Evolutionary conservation across 2,888 invertebrate species (phyloP).

Genomic region (Physocephala rufipes): DNA sequence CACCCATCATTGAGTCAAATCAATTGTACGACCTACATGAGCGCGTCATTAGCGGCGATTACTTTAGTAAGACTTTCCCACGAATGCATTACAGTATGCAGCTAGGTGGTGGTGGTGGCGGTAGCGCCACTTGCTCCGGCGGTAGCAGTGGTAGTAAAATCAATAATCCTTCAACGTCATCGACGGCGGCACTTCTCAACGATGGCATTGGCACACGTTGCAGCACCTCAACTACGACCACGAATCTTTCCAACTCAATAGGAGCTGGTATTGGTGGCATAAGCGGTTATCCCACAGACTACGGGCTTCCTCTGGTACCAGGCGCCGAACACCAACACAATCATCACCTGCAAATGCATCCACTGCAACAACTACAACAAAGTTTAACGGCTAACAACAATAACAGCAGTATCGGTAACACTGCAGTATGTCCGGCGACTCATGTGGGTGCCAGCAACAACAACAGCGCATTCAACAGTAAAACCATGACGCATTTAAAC

Average conservation of each 20-base stretch:
- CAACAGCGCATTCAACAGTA: constrained; percentile 46
- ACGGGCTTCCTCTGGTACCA: constrained; percentile 77
- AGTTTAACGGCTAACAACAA: constrained; percentile 44
- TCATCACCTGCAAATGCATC: constrained; percentile 64
- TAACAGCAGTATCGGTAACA: constrained; percentile 42
- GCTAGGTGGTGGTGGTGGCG: constrained; percentile 39
- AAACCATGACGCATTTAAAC: constrained; percentile 54
- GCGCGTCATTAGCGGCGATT: constrained; percentile 66
- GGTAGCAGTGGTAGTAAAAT: constrained; percentile 41
- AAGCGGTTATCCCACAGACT: constrained; percentile 77
- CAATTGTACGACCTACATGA: constrained; percentile 64
- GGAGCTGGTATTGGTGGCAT: constrained; percentile 45
- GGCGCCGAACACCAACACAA: constrained; percentile 65
- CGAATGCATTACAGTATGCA: constrained; percentile 63
- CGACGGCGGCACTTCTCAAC: constrained; percentile 38
- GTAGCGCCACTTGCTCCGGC: constrained; percentile 49
- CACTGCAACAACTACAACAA: constrained; percentile 66
- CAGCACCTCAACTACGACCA: constrained; percentile 61
- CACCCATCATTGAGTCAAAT: constrained; percentile 75
- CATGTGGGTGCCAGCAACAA: constrained; percentile 51
- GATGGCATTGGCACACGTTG: constrained; percentile 52
- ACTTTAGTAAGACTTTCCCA: constrained; percentile 72
- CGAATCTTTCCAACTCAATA: constrained; percentile 57
- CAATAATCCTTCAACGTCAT: constrained; percentile 49
- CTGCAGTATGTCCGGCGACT: constrained; percentile 41